Evolutionary conservation across 1,140 invertebrate genomes (phyloP).

Genomic region (Drosophila albomicans): DNA sequence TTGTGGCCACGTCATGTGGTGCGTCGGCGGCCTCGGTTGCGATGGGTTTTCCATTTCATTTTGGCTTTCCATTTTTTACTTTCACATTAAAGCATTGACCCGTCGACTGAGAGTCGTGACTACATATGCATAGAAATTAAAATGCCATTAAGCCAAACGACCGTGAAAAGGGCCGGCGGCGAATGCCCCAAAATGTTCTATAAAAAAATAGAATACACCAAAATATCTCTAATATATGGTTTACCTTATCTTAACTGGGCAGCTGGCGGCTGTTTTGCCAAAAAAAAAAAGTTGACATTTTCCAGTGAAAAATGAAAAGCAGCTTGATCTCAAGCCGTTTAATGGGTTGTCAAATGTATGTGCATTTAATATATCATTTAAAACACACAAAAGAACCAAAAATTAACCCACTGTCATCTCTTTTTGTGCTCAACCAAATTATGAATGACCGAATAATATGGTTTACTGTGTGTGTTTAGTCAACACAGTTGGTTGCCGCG

Average conservation of each 20-base stretch:
- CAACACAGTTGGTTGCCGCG: not conserved
- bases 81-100: constrained; percentile 51
- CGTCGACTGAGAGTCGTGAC: constrained; percentile 50
- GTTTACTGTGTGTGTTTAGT: not conserved
- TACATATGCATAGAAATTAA: constrained; percentile 64
- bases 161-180: constrained; percentile 53
- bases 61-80: constrained; percentile 35
- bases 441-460: not conserved
- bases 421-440: not conserved
- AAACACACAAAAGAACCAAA: not conserved
- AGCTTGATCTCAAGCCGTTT: not conserved
- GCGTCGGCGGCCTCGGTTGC: not conserved
- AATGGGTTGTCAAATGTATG: not conserved
- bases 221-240: constrained; percentile 8
- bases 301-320: not conserved
- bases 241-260: constrained; percentile 17
- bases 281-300: constrained; percentile 5
- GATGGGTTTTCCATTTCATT: constrained; percentile 18
- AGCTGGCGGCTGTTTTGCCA: not conserved
- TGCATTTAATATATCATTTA: not conserved
- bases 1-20: constrained; percentile 61
- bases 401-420: not conserved
- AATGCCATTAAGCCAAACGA: constrained; percentile 71
- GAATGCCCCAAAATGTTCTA: not conserved
- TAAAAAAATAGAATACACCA: constrained; percentile 5